Base-by-base conservation (phyloP, 2,888 invertebrate species). In the Yponomeuta evonymella region DNA sequence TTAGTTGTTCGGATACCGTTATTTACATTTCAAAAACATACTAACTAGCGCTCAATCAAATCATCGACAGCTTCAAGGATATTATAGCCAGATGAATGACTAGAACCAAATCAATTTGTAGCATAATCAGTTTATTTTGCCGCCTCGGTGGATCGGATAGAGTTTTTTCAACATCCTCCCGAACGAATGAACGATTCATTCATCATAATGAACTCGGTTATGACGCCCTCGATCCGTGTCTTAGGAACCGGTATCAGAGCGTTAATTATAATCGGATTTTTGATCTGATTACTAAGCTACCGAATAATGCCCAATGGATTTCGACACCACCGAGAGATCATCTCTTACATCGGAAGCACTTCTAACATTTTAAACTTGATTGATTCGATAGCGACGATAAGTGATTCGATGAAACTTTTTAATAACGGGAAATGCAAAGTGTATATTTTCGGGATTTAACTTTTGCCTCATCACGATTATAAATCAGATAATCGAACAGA, bases 131-230 rank as follows among this genome's bases (percentile, higher is more conserved):
- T 83, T 81, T 82, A 86, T 85, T 83, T 85, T 79, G 79, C 75
- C 76, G 78, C 80, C 79, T 82, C 63, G 36, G 81, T 82, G 78
- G 76, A 79, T 79, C 80, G 79, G 75, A 80, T 79, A 58, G 77
- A 76, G 78, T 79, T 81, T 80, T 83, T 83, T 83, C 81, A 79
- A 80, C 77, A 76, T 76, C 76, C 78, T 75, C 75, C 75, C 79
- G 80, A 81, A 85, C 83, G 85, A 88, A 90, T 85, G 86, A 80
- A 82, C 87, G 85, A 89, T 89, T 90, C 89, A 91, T 91, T 88
- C 86, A 88, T 87, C 83, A 84, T 89, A 90, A 91, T 87, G 88
- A 89, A 81, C 15, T 84, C 82, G 81, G 83, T 83, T 81, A 81
- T 58, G 78, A 81, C 82, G 83, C 82, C 83, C 81, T 83, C 79